Conservation (phyloP, 2,797 vertebrate genomes). For the Philypnodon macrostomus region DNA sequence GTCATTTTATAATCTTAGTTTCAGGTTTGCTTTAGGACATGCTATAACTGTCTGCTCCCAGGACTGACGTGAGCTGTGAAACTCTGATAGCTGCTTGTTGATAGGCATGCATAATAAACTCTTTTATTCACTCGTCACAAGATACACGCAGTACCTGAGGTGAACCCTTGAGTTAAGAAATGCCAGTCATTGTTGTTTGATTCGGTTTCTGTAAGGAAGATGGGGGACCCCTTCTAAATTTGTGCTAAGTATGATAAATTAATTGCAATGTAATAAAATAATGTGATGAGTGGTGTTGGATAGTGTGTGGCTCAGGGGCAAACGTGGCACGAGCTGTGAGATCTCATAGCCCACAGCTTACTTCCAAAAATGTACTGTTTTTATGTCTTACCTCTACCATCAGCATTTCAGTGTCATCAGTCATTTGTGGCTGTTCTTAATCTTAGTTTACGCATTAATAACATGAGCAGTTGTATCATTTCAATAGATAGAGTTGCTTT, state of each 20-base stretch:
- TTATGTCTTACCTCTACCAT: too few relatives aligned
- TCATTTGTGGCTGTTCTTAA: too few relatives aligned
- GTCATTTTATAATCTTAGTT: conserved; percentile 34
- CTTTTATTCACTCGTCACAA: conserved; percentile 6
- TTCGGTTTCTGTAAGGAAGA: background rate
- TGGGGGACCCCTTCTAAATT: conserved; percentile 13
- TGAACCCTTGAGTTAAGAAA: conserved; percentile 7
- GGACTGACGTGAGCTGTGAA: conserved; percentile 16
- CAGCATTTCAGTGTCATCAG: too few relatives aligned
- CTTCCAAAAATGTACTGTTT: too few relatives aligned
- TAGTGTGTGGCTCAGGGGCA: conserved; percentile 44
- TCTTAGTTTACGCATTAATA: too few relatives aligned
- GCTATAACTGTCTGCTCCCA: conserved; percentile 34
- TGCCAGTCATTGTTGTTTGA: background rate
- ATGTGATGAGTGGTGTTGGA: conserved; percentile 44
- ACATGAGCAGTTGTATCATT: too few relatives aligned
- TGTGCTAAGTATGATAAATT: conserved; percentile 46
- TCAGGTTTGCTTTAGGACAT: conserved; percentile 43
- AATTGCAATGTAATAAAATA: conserved; percentile 32
- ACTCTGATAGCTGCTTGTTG: background rate
- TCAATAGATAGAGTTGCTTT: too few relatives aligned
- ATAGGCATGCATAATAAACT: conserved; percentile 6
- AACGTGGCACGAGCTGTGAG: too few relatives aligned
- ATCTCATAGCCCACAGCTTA: too few relatives aligned
- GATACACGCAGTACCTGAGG: background rate